These are phyloP conservation scores for Orchesella cincta DNA, from an alignment of 1,140 invertebrate species.

Conservation along the genomic window DNA sequence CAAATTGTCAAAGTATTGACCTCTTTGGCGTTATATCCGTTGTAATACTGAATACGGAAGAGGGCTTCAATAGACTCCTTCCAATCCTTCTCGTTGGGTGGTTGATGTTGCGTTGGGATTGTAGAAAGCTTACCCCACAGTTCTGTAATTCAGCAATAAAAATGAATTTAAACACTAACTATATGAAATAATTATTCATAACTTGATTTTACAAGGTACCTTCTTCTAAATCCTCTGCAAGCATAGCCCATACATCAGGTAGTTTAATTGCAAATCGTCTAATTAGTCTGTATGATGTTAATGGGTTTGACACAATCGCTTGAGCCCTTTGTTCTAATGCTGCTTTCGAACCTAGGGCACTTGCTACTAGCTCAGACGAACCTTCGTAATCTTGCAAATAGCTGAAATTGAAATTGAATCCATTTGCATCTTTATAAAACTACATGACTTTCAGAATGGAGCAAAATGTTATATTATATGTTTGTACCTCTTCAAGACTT, in stretches of 20 bases:
- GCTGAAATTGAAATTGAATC: not conserved
- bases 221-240: slow-evolving; percentile 37
- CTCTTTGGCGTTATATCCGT: slow-evolving; percentile 1
- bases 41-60: slow-evolving; percentile 4
- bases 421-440: not conserved
- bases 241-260: slow-evolving; percentile 31
- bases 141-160: too few relatives aligned
- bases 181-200: not conserved
- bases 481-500: not conserved
- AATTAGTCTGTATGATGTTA: slow-evolving; percentile 46
- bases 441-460: too few relatives aligned
- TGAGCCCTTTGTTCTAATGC: not conserved
- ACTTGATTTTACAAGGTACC: slow-evolving; percentile 16
- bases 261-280: slow-evolving; percentile 46
- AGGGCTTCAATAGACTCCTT: slow-evolving; percentile 6
- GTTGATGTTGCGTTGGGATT: not conserved
- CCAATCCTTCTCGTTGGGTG: slow-evolving; percentile 7
- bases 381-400: not conserved
- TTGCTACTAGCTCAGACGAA: not conserved
- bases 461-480: too few relatives aligned
- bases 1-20: not conserved
- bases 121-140: not conserved
- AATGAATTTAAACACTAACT: too few relatives aligned
- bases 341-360: not conserved
- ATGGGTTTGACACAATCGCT: slow-evolving; percentile 29